Evolutionary conservation across 2,888 invertebrate genomes (phyloP), one percentile per base, ranked within the genome.

Genomic region (Cephalotes varians): DNA sequence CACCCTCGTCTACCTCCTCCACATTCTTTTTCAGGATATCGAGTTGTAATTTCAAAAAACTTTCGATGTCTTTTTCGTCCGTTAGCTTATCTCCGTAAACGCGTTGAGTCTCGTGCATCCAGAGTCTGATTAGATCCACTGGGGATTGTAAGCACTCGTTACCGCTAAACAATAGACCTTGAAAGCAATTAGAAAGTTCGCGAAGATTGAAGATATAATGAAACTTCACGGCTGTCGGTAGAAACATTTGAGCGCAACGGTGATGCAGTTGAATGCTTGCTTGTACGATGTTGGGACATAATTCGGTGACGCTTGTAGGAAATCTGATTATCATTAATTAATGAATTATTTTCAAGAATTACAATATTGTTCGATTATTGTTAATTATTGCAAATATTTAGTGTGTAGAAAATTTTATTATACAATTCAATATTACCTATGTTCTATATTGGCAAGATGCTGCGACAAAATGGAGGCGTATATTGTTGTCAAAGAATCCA

Each of bases 151-250:
- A 95, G 92, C 98, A 98, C 90, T 99, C 99, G 90, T 97, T 97
- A 1, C 97, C 97, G 93, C 98, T 98, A 94, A 99, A 99, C 76
- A 99, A 95, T 65, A 99, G 95, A 44, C 99, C 99, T 98, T 99
- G 95, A 94, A 99, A 99, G 79, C 99, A 97, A 94, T 99, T 99
- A 3, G 99, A 99, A 80, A 99, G 96, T 94, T 99, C 99, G 82
- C 99, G 95, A 83, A 99, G 95, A 95, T 99, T 99, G 95, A 99
- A 99, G 91, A 99, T 97, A 93, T 99, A 99, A 94, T 99, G 99
- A 92, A 98, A 99, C 95, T 99, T 99, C 74, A 98, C 97, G 2
- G 99, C 99, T 1, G 99, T 99, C 0, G 99, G 99, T 83, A 99
- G 95, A 94, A 99, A 99, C 34, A 98, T 96, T 94, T 98, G 97